Base-by-base conservation (phyloP, 1,140 invertebrate species). In the Papilio polyxenes region DNA sequence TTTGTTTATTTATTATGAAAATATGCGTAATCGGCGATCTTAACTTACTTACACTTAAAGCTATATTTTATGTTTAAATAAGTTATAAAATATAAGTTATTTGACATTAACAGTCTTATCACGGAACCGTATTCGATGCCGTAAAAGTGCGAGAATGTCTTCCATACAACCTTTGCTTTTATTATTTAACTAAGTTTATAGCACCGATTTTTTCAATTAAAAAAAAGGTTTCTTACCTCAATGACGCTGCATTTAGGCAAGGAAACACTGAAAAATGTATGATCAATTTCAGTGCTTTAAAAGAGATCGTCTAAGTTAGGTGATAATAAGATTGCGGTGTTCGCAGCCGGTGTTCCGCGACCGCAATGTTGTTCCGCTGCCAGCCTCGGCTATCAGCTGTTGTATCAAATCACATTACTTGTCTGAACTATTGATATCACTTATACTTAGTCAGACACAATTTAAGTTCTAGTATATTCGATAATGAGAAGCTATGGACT, bases 261-360 rank as follows among this genome's bases (percentile, higher is more conserved):
- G n/a, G 23, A 31, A 65, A 65, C 23, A 31, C 13, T 31, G 23
- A 65, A 37, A 10, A 65, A 37, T 13, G 7, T 20, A 23, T 23
- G n/a, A 23, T 31, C 13, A 65, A 11, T 11, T 65, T 65, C 23
- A 31, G 23, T 65, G 23, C 62, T 0, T 65, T 65, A 10, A 31
- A 65, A 65, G 17, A 65, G 23, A 20, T 62, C 0, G 59, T 23
- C 9, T 65, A 65, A 3, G 56, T 20, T 59, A 53, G 56, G 9
- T 59, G 56, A 59, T 59, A 65, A 31, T 65, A 65, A 65, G 23
- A 9, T 65, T 65, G 62, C 62, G 62, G 62, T 65, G 23, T 31
- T 10, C 62, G 62, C 59, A 62, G 59, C 62, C 62, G 62, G 62
- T 65, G 23, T 31, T 15, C 51, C 15, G 51, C 62, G 62, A 65